phyloP scores from a whole-genome alignment of 2,113 vertebrate species.

The Xenopus borealis region DNA sequence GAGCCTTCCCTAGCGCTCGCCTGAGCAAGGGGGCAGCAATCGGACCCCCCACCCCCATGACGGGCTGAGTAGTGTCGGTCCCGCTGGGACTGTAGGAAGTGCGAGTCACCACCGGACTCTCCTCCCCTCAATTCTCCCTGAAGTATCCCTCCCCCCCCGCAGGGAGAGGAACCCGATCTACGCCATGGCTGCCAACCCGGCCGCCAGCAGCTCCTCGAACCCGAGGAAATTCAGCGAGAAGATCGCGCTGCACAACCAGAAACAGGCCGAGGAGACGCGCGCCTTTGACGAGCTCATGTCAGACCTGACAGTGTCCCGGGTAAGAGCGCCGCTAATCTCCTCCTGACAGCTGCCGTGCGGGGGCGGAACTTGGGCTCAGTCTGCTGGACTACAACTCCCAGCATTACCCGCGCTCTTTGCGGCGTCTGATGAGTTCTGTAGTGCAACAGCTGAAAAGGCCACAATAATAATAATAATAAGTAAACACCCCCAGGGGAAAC shows the following conservation, averaged over 20 bases:
- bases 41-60: background rate
- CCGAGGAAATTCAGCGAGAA: slow-evolving; percentile 92
- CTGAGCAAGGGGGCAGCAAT: slow-evolving; percentile 12
- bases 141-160: background rate
- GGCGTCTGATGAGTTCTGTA: no score
- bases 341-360: no score
- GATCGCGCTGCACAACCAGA: slow-evolving; percentile 90
- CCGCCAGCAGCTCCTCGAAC: slow-evolving; percentile 77
- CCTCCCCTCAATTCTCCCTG: background rate
- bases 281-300: slow-evolving; percentile 92
- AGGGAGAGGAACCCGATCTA: slow-evolving; percentile 51
- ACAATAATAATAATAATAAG: no score
- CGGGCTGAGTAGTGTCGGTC: background rate
- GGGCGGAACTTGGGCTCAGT: no score
- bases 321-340: slow-evolving; percentile 53
- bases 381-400: no score
- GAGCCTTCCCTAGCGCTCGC: background rate
- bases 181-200: slow-evolving; percentile 74
- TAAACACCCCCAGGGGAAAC: no score
- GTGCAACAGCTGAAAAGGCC: no score
- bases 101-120: background rate
- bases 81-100: background rate
- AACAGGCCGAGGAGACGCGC: slow-evolving; percentile 88
- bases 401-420: no score
- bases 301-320: slow-evolving; percentile 84